Conservation (phyloP, 1,140 invertebrate species). For the Zaprionus gabonicus region DNA sequence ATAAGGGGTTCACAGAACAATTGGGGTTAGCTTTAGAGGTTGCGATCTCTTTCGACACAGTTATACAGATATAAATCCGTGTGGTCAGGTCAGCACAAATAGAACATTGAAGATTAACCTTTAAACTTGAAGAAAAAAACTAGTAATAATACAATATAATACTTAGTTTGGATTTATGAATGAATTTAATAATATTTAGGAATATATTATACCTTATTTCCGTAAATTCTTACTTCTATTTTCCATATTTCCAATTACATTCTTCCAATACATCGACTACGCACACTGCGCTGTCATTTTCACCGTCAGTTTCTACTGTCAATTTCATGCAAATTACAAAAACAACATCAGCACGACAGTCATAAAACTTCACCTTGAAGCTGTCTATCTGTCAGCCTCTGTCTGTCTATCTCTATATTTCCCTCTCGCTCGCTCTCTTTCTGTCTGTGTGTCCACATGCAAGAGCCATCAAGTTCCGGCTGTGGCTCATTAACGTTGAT, state of each 20-base stretch:
- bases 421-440: neutral
- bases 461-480: slow-evolving; percentile 67
- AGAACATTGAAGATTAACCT: no score
- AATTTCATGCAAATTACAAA: slow-evolving; percentile 63
- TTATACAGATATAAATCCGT: neutral
- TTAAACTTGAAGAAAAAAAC: no score
- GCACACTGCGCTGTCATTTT: slow-evolving; percentile 24
- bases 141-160: no score
- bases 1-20: slow-evolving; percentile 6
- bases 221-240: no score
- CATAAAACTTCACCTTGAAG: slow-evolving; percentile 74
- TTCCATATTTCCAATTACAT: no score
- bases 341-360: slow-evolving; percentile 18
- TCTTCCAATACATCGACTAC: neutral
- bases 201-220: no score
- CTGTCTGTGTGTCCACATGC: slow-evolving; percentile 7
- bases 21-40: slow-evolving; percentile 1
- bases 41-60: neutral
- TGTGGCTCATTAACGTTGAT: slow-evolving; percentile 55
- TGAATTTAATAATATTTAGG: no score
- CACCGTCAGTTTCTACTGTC: slow-evolving; percentile 49
- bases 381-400: slow-evolving; percentile 20
- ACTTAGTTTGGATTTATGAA: no score
- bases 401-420: neutral
- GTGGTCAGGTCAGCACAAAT: neutral